A percentile compares a stretch with the other conserved stretches of the same genome.
Evolutionary conservation across 2,797 vertebrate genomes (phyloP).

Genomic region (Premnoplex brunnescens): DNA sequence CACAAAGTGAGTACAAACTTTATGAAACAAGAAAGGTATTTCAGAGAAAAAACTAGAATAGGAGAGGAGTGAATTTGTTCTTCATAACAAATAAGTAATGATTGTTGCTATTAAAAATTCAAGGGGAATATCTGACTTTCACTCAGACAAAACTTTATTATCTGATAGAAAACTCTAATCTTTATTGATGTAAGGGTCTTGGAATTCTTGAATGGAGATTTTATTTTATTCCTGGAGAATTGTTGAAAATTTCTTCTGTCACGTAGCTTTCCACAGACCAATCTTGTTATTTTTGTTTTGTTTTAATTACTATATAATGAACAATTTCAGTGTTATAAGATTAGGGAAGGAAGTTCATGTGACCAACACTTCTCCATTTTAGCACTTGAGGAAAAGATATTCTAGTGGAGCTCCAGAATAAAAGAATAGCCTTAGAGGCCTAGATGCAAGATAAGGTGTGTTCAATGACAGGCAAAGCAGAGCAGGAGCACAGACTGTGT

Average conservation of each 20-base stretch:
- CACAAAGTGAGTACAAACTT: neutral
- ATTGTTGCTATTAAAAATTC: neutral
- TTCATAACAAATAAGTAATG: slow-evolving; percentile 8
- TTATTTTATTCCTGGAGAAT: neutral
- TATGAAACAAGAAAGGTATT: neutral
- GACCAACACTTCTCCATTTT: neutral
- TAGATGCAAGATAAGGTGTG: neutral
- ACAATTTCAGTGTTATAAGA: neutral
- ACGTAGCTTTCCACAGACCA: neutral
- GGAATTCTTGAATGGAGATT: neutral
- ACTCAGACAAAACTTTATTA: neutral
- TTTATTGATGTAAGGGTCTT: neutral
- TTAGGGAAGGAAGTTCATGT: neutral
- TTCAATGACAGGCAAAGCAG: neutral
- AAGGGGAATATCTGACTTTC: slow-evolving; percentile 15
- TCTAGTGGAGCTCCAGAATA: neutral
- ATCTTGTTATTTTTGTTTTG: neutral
- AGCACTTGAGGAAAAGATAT: neutral
- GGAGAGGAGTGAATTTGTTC: neutral
- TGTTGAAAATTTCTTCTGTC: neutral
- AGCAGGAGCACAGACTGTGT: neutral
- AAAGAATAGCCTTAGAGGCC: neutral
- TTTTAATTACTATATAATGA: neutral
- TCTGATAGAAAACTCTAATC: slow-evolving; percentile 26
- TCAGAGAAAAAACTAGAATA: neutral